These are phyloP conservation scores for Junonia oenone DNA, from an alignment of 2,888 invertebrate species.

Conservation along the genomic window DNA sequence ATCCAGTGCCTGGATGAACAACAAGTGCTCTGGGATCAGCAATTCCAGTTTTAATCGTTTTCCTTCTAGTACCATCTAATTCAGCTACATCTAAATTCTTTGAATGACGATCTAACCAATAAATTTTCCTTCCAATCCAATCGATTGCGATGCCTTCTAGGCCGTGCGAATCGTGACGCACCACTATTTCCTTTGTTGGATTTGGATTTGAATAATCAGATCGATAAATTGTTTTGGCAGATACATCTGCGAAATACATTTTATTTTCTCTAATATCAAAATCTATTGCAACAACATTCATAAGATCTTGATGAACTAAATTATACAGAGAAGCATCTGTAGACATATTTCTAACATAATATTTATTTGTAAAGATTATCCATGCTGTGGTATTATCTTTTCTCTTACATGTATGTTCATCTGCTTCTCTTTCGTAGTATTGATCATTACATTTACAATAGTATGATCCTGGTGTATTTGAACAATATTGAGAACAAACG, in stretches of 20 bases:
- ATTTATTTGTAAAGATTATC: conserved; percentile 97
- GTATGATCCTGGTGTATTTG: conserved; percentile 96
- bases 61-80: conserved; percentile 93
- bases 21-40: conserved; percentile 96
- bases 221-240: conserved; percentile 95
- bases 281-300: conserved; percentile 97
- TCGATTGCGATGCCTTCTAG: conserved; percentile 98
- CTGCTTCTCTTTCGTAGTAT: conserved; percentile 91
- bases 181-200: conserved; percentile 88
- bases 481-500: conserved; percentile 96
- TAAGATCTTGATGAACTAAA: conserved; percentile 94
- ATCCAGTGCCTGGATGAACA: conserved; percentile 96
- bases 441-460: conserved; percentile 97
- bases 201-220: conserved; percentile 80
- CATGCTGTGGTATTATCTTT: conserved; percentile 90
- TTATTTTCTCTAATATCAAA: conserved; percentile 91
- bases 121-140: conserved; percentile 97
- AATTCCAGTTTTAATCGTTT: conserved; percentile 92
- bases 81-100: conserved; percentile 97
- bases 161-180: conserved; percentile 95
- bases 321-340: conserved; percentile 91
- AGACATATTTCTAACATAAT: conserved; percentile 97
- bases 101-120: conserved; percentile 97
- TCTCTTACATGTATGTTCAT: conserved; percentile 94
- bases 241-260: conserved; percentile 97